These are phyloP conservation scores for Metaphire vulgaris DNA, from an alignment of 1,140 invertebrate genomes.

Conservation along the genomic window DNA sequence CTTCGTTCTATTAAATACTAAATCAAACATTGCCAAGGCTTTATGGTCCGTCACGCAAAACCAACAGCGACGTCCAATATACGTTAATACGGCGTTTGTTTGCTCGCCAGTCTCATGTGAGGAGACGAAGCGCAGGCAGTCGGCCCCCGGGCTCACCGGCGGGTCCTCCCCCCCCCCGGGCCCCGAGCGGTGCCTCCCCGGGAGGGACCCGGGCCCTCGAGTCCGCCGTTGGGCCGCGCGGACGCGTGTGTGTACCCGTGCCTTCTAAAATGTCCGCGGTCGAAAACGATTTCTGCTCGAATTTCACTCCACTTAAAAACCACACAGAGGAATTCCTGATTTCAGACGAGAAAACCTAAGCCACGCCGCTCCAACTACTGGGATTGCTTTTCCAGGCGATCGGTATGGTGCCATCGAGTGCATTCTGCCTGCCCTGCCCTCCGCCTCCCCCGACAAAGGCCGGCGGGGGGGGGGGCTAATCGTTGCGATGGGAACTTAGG, in stretches of 20 bases:
- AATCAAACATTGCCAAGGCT: neutral
- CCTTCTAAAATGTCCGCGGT: neutral
- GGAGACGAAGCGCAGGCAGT: neutral
- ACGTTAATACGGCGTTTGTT: conserved; percentile 1
- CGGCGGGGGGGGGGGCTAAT: too few relatives aligned
- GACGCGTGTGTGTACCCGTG: neutral
- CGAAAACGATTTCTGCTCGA: neutral
- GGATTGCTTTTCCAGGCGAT: neutral
- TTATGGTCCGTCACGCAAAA: neutral
- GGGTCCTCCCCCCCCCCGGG: too few relatives aligned
- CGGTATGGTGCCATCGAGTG: neutral
- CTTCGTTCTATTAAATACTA: conserved; percentile 1
- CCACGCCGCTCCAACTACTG: neutral
- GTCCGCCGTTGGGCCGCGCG: neutral
- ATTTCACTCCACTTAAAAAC: neutral
- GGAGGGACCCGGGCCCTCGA: too few relatives aligned
- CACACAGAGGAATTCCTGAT: neutral
- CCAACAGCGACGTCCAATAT: neutral
- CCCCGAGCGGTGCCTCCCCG: too few relatives aligned
- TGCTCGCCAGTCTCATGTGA: neutral
- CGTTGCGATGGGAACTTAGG: too few relatives aligned
- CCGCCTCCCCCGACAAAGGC: too few relatives aligned
- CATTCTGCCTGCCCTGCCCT: too few relatives aligned
- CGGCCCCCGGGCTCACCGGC: too few relatives aligned
- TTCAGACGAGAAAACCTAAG: neutral